Percentiles rank a stretch among this genome's conserved stretches.
Conservation (phyloP, 2,888 invertebrate genomes). For the Orthosia cruda region DNA sequence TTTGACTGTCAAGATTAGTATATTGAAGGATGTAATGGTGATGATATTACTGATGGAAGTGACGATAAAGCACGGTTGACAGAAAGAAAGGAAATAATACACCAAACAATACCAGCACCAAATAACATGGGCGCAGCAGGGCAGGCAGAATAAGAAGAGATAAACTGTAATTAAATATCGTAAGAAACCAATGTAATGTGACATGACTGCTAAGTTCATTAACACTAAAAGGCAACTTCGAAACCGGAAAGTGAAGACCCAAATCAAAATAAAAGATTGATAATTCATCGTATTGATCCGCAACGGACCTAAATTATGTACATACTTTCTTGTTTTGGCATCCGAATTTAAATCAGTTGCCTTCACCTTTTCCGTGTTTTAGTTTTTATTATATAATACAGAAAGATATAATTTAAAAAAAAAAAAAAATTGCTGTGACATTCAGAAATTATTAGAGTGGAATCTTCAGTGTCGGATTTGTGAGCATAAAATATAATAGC, state of each 20-base stretch:
- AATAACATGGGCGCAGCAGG: not conserved
- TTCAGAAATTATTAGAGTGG: conserved; percentile 63
- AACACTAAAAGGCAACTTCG: conserved; percentile 27
- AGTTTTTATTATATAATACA: not conserved
- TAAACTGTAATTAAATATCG: not conserved
- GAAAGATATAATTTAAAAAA: not conserved
- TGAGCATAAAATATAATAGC: conserved; percentile 10
- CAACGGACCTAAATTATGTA: not conserved
- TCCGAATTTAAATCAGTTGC: not conserved
- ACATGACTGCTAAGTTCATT: conserved; percentile 29
- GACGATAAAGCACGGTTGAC: not conserved
- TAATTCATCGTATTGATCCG: conserved; percentile 4
- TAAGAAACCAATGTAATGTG: not conserved
- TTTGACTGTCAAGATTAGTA: not conserved
- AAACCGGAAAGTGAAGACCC: conserved; percentile 22
- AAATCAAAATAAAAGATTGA: conserved; percentile 10
- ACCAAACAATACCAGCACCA: too few relatives aligned
- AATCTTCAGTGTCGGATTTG: conserved; percentile 42
- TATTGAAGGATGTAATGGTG: too few relatives aligned
- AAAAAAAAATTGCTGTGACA: conserved; percentile 25
- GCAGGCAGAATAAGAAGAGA: not conserved
- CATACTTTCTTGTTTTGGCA: too few relatives aligned
- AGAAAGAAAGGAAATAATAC: not conserved
- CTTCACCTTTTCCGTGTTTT: too few relatives aligned
- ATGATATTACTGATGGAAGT: not conserved